A percentile compares a stretch with the other conserved stretches of the same genome.
Evolutionary conservation across 1,140 invertebrate species (phyloP).

Genomic region (Popillia japonica): DNA sequence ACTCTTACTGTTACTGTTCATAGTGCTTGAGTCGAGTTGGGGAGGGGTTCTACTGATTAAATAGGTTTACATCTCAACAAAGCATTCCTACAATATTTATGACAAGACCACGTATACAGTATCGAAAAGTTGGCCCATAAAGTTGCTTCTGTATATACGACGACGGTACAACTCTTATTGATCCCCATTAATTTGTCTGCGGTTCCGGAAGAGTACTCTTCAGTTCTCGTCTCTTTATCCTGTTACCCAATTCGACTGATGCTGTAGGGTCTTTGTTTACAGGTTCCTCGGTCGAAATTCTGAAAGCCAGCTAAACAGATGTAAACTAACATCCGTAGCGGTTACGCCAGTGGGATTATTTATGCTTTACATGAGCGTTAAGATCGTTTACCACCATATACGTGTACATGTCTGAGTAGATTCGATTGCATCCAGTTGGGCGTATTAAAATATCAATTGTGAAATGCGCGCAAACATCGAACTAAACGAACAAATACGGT

Average conservation of each 20-base stretch:
- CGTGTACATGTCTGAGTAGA: background rate
- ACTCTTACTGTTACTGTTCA: too few species aligned
- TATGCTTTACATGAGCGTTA: background rate
- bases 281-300: conserved; percentile 23
- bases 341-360: background rate
- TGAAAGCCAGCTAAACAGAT: background rate
- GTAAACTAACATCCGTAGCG: conserved; percentile 5
- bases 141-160: background rate
- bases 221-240: conserved; percentile 25
- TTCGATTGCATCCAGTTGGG: background rate
- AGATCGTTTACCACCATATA: background rate
- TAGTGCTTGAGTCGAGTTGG: too few species aligned
- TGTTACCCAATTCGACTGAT: conserved; percentile 26
- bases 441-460: background rate
- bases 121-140: background rate
- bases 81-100: too few species aligned
- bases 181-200: conserved; percentile 29
- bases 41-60: too few species aligned
- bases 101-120: background rate
- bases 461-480: background rate
- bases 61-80: too few species aligned
- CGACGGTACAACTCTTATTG: conserved; percentile 11
- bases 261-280: conserved; percentile 14
- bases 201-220: conserved; percentile 28
- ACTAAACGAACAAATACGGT: background rate